These are phyloP conservation scores for Strigops habroptila DNA, from an alignment of 2,113 vertebrate species.

Conservation along the genomic window DNA sequence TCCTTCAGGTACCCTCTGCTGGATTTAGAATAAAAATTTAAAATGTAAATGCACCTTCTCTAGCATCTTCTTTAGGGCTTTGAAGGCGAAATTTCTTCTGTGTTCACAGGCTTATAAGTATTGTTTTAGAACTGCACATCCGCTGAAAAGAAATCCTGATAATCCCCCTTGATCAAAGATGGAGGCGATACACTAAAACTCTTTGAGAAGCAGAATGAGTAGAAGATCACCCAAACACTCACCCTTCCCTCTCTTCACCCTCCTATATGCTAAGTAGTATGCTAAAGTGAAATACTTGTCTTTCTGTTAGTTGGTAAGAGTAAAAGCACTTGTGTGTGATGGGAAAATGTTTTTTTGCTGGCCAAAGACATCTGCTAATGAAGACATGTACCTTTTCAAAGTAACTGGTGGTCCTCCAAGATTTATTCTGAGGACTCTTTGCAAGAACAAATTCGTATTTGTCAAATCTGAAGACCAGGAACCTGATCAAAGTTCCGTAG, in stretches of 20 bases:
- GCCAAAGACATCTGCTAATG: not conserved
- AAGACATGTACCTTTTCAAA: not conserved
- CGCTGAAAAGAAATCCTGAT: constrained; percentile 5
- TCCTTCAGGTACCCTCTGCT: not conserved
- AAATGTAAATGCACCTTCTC: constrained; percentile 26
- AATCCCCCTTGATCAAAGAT: not conserved
- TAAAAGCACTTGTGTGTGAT: not conserved
- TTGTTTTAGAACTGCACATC: not conserved
- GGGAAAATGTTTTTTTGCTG: not conserved
- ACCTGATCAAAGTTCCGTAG: not conserved
- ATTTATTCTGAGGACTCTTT: not conserved
- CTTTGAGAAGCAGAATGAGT: not conserved
- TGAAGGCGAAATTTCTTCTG: constrained; percentile 15
- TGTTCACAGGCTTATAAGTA: not conserved
- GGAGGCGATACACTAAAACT: not conserved
- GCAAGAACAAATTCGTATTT: not conserved
- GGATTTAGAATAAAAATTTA: constrained; percentile 20
- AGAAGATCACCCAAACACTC: not conserved
- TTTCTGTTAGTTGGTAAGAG: not conserved
- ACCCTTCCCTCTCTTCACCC: not conserved
- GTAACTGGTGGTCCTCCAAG: not conserved
- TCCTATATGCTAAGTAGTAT: not conserved
- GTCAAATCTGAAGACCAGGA: not conserved
- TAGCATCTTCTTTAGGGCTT: not conserved
- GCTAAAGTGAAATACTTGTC: not conserved